Base-by-base conservation (phyloP, 2,113 vertebrate species). In the Odontophorus gujanensis region DNA sequence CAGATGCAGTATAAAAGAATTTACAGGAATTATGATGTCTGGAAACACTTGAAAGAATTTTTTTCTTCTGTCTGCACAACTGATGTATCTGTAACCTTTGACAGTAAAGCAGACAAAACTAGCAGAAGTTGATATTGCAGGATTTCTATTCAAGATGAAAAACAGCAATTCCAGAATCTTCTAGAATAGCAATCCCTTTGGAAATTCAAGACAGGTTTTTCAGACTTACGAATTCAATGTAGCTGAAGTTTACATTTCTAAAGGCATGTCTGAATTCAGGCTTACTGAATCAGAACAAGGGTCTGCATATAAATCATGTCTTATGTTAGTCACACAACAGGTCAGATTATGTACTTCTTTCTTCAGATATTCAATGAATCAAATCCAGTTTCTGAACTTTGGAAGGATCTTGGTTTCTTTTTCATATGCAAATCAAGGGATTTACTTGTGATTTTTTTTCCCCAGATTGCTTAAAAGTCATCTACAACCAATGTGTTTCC, bases 381-480 rank as follows among this genome's bases (percentile, higher is more conserved):
- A 53, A 77, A 78, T 71, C 51, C 36, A 69, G 66, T 83, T 80
- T 89, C 73, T 74, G 55, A 83, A 92, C 36, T 81, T 77, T 53
- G 61, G 67, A 86, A 84, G 81, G 24, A 77, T 45, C 69, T 85
- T 80, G 43, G 50, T 90, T 85, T 89, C 84, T 21, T 66, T 92
- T 87, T 91, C 9, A 14, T 84, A 58, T 81, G 74, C 25, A 84
- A 71, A 91, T 86, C 12, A 26, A 51, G 50, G 50, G 50, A 51
- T 51, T 51, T 51, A 26, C 26, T 26, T 51, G 51, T 22, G 7
- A 32, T 51, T n/a, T 69, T 13, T 5, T 73, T 92, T 88, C 17
- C 80, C 48, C 34, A 62, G 36, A 61, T 40, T 62, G 69, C 57
- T 77, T 91, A 38, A 28, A 80, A 86, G 66, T 51, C 16, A 71